A percentile compares a stretch with the other conserved stretches of the same genome.
These are phyloP conservation scores for Sialis fuliginosa DNA, from an alignment of 2,888 invertebrate genomes.

Conservation along the genomic window DNA sequence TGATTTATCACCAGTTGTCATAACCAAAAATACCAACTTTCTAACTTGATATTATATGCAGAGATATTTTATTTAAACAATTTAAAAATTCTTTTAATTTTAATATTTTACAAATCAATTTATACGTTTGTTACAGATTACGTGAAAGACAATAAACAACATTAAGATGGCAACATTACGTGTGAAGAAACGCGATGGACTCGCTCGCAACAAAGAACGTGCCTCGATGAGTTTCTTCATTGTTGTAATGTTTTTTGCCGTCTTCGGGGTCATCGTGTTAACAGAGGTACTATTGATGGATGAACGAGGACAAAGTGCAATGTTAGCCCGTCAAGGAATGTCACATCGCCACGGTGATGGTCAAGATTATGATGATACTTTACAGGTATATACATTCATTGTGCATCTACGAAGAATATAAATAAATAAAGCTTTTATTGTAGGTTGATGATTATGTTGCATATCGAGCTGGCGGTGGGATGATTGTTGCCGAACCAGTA, in stretches of 20 bases:
- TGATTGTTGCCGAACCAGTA: neutral
- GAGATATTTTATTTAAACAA: too few relatives aligned
- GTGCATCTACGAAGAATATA: neutral
- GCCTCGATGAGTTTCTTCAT: slow-evolving; percentile 81
- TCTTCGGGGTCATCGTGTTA: slow-evolving; percentile 73
- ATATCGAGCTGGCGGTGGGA: slow-evolving; percentile 2
- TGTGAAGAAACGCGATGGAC: slow-evolving; percentile 17
- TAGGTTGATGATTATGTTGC: slow-evolving; percentile 4
- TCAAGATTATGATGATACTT: slow-evolving; percentile 54
- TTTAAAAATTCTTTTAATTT: too few relatives aligned
- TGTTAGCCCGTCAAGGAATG: slow-evolving; percentile 30
- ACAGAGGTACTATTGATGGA: slow-evolving; percentile 65
- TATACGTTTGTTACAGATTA: too few relatives aligned
- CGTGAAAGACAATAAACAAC: too few relatives aligned
- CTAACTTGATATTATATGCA: too few relatives aligned
- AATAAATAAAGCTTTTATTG: neutral
- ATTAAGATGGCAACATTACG: neutral
- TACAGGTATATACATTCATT: slow-evolving; percentile 19
- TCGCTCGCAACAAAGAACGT: slow-evolving; percentile 49
- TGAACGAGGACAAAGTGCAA: slow-evolving; percentile 35
- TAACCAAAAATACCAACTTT: too few relatives aligned
- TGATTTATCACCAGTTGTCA: too few relatives aligned
- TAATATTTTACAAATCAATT: too few relatives aligned
- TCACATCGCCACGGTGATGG: slow-evolving; percentile 31
- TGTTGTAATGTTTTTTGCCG: slow-evolving; percentile 77